Base-by-base conservation (phyloP, 2,797 vertebrate species). In the Delichon dasypus region DNA sequence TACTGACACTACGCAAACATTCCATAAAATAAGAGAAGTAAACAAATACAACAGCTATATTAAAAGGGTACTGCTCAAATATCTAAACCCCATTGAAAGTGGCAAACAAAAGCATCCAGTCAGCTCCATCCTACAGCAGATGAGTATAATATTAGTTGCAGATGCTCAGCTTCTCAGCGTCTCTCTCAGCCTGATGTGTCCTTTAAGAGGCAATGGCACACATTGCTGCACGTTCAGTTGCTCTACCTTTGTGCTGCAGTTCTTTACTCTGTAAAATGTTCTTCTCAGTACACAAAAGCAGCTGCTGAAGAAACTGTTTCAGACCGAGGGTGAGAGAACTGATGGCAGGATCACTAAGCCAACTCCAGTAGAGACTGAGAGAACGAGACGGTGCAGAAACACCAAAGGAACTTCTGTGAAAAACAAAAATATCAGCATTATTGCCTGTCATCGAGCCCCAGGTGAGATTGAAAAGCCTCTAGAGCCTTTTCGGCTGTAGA, bases 281-380 rank as follows among this genome's bases (percentile, higher is more conserved):
- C 92, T 98, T 96, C 97, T 97, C 95, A 55, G 98, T 96, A 97
- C 98, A 98, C 98, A 98, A 98, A 99, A 98, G 97, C 98, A 96
- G 98, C 98, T 96, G 98, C 98, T 98, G 98, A 98, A 97, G 97
- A 57, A 97, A 97, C 92, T 72, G 97, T 98, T 98, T 61, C 64
- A 61, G 85, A 93, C 44, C 0, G 60, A 70, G 83, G 45, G 92
- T 61, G 93, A 91, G 81, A 90, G 94, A 93, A 96, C 96, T 96
- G 93, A 97, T 97, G 96, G 97, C 97, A 98, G 97, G 95, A 97
- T 97, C 91, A 94, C 97, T 96, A 94, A 97, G 96, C 97, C 97
- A 95, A 87, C 98, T 97, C 96, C 97, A 90, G 97, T 36, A 72
- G 84, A 90, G 71, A 58, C 84, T 42, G 91, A 75, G 85, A 18